These are phyloP conservation scores for Hypolimnas misippus DNA, from an alignment of 2,888 invertebrate species.

Conservation along the genomic window DNA sequence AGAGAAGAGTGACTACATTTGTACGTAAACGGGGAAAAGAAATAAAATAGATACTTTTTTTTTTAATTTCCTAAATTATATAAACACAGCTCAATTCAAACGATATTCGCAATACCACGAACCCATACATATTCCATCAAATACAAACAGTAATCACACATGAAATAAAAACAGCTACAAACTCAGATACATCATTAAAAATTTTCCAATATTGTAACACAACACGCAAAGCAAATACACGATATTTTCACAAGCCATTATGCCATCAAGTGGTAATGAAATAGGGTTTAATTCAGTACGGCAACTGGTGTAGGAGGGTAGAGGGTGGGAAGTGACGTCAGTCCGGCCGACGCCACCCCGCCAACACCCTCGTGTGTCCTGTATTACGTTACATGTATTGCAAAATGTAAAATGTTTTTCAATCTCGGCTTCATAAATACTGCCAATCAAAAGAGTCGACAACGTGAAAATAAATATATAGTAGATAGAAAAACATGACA, in stretches of 20 bases:
- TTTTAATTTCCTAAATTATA: no score
- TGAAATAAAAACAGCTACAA: constrained; percentile 1
- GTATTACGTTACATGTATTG: constrained; percentile 16
- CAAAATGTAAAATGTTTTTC: constrained; percentile 26
- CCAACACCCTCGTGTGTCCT: constrained; percentile 3
- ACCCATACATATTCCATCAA: neutral
- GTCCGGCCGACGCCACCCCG: constrained; percentile 14
- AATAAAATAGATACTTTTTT: no score
- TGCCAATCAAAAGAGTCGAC: constrained; percentile 19
- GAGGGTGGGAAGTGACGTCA: constrained; percentile 20
- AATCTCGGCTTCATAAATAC: constrained; percentile 24
- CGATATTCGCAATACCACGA: neutral
- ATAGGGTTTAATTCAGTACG: constrained; percentile 11
- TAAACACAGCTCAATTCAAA: no score
- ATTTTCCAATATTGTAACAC: constrained; percentile 8
- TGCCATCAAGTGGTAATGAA: neutral
- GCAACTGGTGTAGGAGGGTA: neutral
- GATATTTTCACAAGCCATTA: neutral
- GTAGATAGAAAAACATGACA: no score
- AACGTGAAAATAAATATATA: neutral
- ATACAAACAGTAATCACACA: neutral
- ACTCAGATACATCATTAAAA: constrained; percentile 8
- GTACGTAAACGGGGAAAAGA: no score
- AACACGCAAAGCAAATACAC: constrained; percentile 12
- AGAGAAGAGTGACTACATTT: no score